Base-by-base conservation (phyloP, 2,888 invertebrate genomes). In the Aphrophora alni region DNA sequence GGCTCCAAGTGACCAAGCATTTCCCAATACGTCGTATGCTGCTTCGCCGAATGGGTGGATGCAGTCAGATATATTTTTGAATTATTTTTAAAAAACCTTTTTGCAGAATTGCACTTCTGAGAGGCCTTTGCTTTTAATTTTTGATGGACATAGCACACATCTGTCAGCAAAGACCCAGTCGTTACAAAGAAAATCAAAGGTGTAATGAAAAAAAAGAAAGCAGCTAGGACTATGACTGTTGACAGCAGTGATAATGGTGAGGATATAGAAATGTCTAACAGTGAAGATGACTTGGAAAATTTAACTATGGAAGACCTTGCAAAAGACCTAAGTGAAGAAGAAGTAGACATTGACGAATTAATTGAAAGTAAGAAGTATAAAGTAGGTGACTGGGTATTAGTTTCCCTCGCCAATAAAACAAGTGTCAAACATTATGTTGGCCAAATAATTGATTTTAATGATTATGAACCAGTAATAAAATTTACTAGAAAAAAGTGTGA, bases 131-230 rank as follows among this genome's bases (percentile, higher is more conserved):
- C 51, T 83, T 10, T 2, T 82, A 17, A 81, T 83, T 21, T 80
- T 72, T 73, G 83, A 83, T 82, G 83, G 82, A 21, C 82, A 83
- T 51, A 27, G 68, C 21, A 75, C 82, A n/a, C 82, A 83, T 44
- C n/a, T n/a, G n/a, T n/a, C n/a, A n/a, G n/a, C n/a, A n/a, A 44
- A 75, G 51, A 71, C 25, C 8, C 26, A 24, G 73, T 27, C 27
- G n/a, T n/a, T n/a, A n/a, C n/a, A n/a, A n/a, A n/a, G n/a, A n/a
- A n/a, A n/a, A n/a, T n/a, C n/a, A n/a, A n/a, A 73, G 8, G 33
- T 3, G 21, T n/a, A n/a, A 10, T 1, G 38, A 28, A 21, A 24
- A 5, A 10, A n/a, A 70, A 70, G 27, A 70, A 70, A 28, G 27
- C n/a, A 70, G 51, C 51, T 51, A 51, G 51, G 51, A 12, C 51